Conservation (phyloP, 2,888 invertebrate species). For the Zeuzera pyrina region DNA sequence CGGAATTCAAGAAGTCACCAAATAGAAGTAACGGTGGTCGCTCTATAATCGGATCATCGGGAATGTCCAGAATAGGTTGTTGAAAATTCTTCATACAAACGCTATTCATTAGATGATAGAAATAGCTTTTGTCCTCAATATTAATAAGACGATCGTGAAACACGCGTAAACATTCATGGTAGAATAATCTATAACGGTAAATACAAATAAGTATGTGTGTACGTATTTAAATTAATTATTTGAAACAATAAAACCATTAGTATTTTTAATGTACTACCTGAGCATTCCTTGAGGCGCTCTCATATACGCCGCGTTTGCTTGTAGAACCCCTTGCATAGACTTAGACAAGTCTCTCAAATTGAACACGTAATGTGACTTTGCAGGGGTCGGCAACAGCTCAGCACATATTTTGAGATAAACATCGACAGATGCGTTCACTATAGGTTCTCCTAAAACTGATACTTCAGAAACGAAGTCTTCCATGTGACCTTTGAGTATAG, state of each 20-base stretch:
- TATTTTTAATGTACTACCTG: slow-evolving; percentile 47
- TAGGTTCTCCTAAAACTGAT: slow-evolving; percentile 76
- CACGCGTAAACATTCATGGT: slow-evolving; percentile 92
- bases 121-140: slow-evolving; percentile 84
- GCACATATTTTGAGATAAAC: slow-evolving; percentile 85
- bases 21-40: slow-evolving; percentile 81
- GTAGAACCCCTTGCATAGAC: slow-evolving; percentile 90
- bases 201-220: not conserved
- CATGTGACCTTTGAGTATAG: slow-evolving; percentile 83
- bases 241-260: not conserved
- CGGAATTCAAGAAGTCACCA: slow-evolving; percentile 88
- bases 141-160: slow-evolving; percentile 93
- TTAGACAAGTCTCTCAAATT: slow-evolving; percentile 93
- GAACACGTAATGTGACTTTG: slow-evolving; percentile 94
- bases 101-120: slow-evolving; percentile 80
- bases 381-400: slow-evolving; percentile 90
- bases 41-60: slow-evolving; percentile 73
- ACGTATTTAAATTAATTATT: not conserved
- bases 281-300: slow-evolving; percentile 78
- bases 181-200: slow-evolving; percentile 79
- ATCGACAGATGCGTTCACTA: slow-evolving; percentile 88
- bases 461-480: slow-evolving; percentile 82
- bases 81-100: slow-evolving; percentile 78
- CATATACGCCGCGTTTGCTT: slow-evolving; percentile 82
- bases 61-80: slow-evolving; percentile 72